Percentiles rank a stretch among this genome's conserved stretches.
Conservation (phyloP, 2,797 vertebrate genomes). For the Dipus sagitta region DNA sequence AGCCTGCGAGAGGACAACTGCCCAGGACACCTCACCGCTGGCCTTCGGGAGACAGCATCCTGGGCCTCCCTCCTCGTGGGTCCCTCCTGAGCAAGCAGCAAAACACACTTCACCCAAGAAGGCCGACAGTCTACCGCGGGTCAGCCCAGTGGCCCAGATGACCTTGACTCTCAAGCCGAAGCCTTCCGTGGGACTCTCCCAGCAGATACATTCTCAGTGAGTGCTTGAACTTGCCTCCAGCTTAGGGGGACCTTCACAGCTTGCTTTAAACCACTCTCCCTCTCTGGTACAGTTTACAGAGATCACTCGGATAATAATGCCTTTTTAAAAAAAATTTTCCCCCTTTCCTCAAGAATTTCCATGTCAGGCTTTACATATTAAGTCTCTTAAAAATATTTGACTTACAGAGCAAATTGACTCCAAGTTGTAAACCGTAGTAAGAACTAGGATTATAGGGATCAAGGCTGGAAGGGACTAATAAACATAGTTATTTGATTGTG, state of each 20-base stretch:
- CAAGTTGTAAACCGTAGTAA: not conserved
- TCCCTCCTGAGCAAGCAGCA: conserved; percentile 92
- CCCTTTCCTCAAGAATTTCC: conserved; percentile 1
- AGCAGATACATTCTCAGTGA: conserved; percentile 95
- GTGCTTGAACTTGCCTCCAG: conserved; percentile 79
- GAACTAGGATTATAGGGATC: not conserved
- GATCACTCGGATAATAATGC: not conserved
- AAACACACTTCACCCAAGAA: conserved; percentile 88
- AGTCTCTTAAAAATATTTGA: conserved; percentile 8
- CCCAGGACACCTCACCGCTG: conserved; percentile 86
- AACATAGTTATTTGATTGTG: not conserved
- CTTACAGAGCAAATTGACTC: not conserved
- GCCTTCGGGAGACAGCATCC: conserved; percentile 87
- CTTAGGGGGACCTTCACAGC: not conserved
- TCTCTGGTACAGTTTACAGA: not conserved
- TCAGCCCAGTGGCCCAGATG: conserved; percentile 92
- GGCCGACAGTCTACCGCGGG: conserved; percentile 86
- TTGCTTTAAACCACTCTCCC: not conserved
- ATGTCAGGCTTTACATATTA: not conserved
- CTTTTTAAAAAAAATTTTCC: not conserved
- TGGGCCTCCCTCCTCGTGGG: conserved; percentile 89
- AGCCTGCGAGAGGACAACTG: conserved; percentile 92
- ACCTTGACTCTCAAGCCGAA: conserved; percentile 94
- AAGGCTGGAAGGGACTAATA: not conserved
- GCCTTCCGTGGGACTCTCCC: conserved; percentile 89